A percentile compares a stretch with the other conserved stretches of the same genome.
Evolutionary conservation across 64 coral and sea anemone species (phyloP).

Genomic region (Astreopora myriophthalma): DNA sequence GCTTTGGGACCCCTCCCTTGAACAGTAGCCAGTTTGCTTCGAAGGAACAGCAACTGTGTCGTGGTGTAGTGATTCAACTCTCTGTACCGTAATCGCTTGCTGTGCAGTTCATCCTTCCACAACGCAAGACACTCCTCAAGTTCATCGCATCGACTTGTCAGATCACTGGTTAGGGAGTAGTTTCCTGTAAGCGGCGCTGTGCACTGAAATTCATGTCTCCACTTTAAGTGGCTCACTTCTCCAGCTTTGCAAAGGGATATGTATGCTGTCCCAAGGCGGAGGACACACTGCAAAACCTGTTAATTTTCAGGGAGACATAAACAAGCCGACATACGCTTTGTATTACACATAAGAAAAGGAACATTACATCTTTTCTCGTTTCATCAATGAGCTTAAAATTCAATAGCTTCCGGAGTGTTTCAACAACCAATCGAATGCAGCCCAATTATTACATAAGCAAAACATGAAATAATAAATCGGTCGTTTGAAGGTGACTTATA

Average conservation of each 20-base stretch:
- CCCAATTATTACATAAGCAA: too few relatives aligned
- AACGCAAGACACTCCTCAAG: constrained; percentile 60
- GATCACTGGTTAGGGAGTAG: not conserved
- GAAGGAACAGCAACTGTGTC: constrained; percentile 60
- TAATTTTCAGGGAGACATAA: not conserved
- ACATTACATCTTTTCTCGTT: too few relatives aligned
- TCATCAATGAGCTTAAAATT: too few relatives aligned
- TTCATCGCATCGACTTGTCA: constrained; percentile 28
- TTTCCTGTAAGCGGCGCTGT: not conserved
- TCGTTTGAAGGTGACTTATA: not conserved
- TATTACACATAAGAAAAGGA: too few relatives aligned
- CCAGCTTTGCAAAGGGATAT: constrained; percentile 66
- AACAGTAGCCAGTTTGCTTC: constrained; percentile 54
- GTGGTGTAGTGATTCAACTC: constrained; percentile 82
- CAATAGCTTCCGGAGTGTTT: too few relatives aligned
- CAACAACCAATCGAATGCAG: too few relatives aligned
- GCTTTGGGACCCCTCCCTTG: constrained; percentile 15
- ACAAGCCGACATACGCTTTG: too few relatives aligned
- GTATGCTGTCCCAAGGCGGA: constrained; percentile 66
- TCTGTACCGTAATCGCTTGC: constrained; percentile 44
- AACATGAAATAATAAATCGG: too few relatives aligned
- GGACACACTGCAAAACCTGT: constrained; percentile 62
- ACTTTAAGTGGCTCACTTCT: constrained; percentile 77
- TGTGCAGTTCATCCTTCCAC: constrained; percentile 71
- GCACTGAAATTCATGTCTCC: constrained; percentile 61